Evolutionary conservation across 2,113 vertebrate genomes (phyloP), one percentile per base, ranked within the genome.

Genomic region (Atherinomorus stipes): DNA sequence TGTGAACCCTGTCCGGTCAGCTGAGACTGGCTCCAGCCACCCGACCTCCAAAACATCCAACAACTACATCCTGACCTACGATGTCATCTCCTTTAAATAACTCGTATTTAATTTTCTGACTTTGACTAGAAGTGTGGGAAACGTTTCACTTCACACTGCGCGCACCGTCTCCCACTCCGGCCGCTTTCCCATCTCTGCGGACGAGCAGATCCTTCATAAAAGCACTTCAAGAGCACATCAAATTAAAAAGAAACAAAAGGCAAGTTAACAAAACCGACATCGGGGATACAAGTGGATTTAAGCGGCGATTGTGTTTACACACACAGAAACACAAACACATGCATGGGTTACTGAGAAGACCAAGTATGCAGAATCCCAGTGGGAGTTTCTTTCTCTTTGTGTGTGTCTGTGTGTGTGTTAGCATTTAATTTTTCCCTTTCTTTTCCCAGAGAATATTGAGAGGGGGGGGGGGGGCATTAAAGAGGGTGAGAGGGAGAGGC

Each of bases 391-490:
- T 56, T 76, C 26, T 34, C 61, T 34, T 31, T 47, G 44, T 47
- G 44, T n/a, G n/a, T 37, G 40, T 73, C 31, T 34, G 57, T 53
- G 64, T 72, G 70, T 52, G 65, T 68, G 58, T 16, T 37, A 67
- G 70, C 54, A 8, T 85, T 86, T 85, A 71, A 87, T 88, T 84
- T 87, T 86, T 88, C 81, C 63, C 67, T 83, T 84, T 88, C 66
- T 85, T 78, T 83, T 86, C 78, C 71, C 80, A 72, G 80, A 66
- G 74, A 73, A 54, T 51, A 51, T 31, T 31, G 3, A 4, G 5
- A 1, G 8, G 80, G 3, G 57, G 47, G 49, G 15, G 57, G 31
- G 16, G 69, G 22, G 81, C 6, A 59, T 64, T 45, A 21, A 57
- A 22, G 61, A 12, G 61, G 9, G 78, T 1, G 65, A 15, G 58